Base-by-base conservation (phyloP, 2,888 invertebrate species). In the Xanthia togata region DNA sequence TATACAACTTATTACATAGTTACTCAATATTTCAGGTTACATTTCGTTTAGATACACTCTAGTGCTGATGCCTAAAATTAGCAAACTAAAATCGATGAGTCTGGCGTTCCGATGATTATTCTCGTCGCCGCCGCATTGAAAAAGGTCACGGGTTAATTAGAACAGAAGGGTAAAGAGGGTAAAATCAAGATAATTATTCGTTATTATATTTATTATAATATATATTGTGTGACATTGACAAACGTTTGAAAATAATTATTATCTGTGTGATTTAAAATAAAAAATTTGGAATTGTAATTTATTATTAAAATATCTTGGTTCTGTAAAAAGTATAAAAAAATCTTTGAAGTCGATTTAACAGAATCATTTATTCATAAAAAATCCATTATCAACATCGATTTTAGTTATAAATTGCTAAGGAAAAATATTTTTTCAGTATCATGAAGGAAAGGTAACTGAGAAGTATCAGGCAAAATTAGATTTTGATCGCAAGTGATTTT, bases 1-100 rank as follows among this genome's bases (percentile, higher is more conserved):
- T 95, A 91, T 93, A 96, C 94, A 95, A 83, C 91, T 94, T 93
- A 93, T 85, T 23, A 70, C 44, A 73, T 87, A 86, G 71, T 80
- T 88, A 87, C 86, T 85, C 78, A 85, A 89, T 78, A 88, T 89
- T 53, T 87, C 88, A 87, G 88, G 85, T 90, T 91, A 91, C 89
- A 91, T 84, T 71, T 85, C 70, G 76, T 73, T 83, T 76, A 78
- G 62, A 68, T 73, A 76, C 70, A 74, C 50, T 68, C 78, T 88
- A 86, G 71, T 83, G 72, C 79, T 70, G 76, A 71, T 47, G 67
- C 70, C 79, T 82, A 80, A 83, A 83, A 73, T 82, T 64, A 79
- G 76, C 53, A 23, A 80, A 85, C 74, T 84, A 77, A 86, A 88
- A 84, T 84, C 78, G 77, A 87, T 87, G 67, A 77, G 77, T 75